These are phyloP conservation scores for Nesogale talazaci DNA, from an alignment of 2,113 vertebrate genomes.

Conservation along the genomic window DNA sequence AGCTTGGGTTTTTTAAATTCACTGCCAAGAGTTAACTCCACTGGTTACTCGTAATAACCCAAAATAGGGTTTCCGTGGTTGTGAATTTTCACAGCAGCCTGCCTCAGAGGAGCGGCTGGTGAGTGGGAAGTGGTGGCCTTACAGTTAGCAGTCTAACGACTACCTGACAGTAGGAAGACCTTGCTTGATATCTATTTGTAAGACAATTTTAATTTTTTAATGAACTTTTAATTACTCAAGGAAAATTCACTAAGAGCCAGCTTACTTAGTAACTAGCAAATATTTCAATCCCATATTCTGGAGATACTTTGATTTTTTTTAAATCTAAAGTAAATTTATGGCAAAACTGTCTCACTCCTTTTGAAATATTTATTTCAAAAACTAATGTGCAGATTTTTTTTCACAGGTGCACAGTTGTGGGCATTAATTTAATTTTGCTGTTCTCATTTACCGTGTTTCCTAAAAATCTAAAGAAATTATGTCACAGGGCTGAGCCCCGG, in stretches of 20 bases:
- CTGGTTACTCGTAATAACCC: too few relatives aligned
- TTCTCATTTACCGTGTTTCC: slow-evolving; percentile 13
- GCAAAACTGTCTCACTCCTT: not conserved
- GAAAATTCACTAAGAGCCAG: slow-evolving; percentile 36
- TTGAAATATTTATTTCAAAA: slow-evolving; percentile 43
- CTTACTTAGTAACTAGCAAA: slow-evolving; percentile 41
- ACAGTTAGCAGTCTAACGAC: too few relatives aligned
- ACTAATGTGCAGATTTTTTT: slow-evolving; percentile 13
- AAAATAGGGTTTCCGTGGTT: too few relatives aligned
- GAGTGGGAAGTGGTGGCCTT: not conserved
- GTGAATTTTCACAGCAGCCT: too few relatives aligned
- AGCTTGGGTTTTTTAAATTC: too few relatives aligned
- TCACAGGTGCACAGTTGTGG: slow-evolving; percentile 13
- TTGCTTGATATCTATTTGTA: not conserved
- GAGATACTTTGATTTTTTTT: not conserved
- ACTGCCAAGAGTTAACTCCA: too few relatives aligned
- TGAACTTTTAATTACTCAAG: slow-evolving; percentile 42
- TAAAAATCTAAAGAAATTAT: slow-evolving; percentile 59
- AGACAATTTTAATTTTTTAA: not conserved
- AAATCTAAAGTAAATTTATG: slow-evolving; percentile 32
- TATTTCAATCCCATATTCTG: slow-evolving; percentile 5
- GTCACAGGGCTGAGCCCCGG: too few relatives aligned
- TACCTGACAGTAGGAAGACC: not conserved
- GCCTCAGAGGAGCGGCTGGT: too few relatives aligned
- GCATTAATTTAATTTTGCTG: slow-evolving; percentile 36